Evolutionary conservation across 2,888 invertebrate genomes (phyloP).

Genomic region (Junonia oenone): DNA sequence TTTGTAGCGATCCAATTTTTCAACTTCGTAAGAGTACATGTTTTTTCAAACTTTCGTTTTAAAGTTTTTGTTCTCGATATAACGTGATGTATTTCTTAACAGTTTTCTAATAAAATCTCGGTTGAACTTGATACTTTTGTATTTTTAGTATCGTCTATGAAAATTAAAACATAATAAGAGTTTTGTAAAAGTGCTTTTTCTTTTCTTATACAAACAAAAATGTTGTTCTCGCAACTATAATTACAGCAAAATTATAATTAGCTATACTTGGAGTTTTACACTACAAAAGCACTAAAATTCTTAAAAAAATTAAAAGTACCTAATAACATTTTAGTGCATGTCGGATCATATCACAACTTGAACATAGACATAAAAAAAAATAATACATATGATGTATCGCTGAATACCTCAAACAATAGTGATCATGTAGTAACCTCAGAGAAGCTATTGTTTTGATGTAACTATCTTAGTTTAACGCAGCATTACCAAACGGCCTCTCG

Average conservation of each 20-base stretch:
- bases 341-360: too few species aligned
- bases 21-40: not conserved
- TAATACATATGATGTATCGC: not conserved
- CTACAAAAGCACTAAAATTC: too few species aligned
- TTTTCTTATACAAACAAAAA: too few species aligned
- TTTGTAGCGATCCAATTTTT: constrained; percentile 4
- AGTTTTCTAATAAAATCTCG: not conserved
- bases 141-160: too few species aligned
- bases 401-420: not conserved
- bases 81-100: not conserved
- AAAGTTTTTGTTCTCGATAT: not conserved
- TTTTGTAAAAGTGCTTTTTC: not conserved
- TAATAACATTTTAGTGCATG: too few species aligned
- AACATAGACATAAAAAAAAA: too few species aligned
- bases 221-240: too few species aligned
- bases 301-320: too few species aligned
- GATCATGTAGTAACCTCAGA: not conserved
- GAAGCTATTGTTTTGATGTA: constrained; percentile 32
- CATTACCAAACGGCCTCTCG: constrained; percentile 34
- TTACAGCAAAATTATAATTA: too few species aligned
- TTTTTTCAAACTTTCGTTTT: not conserved
- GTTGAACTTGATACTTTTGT: too few species aligned
- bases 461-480: constrained; percentile 40
- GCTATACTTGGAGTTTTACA: too few species aligned
- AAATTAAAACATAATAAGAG: not conserved